Base-by-base conservation (phyloP, 2,113 vertebrate genomes). In the Mesocricetus auratus region DNA sequence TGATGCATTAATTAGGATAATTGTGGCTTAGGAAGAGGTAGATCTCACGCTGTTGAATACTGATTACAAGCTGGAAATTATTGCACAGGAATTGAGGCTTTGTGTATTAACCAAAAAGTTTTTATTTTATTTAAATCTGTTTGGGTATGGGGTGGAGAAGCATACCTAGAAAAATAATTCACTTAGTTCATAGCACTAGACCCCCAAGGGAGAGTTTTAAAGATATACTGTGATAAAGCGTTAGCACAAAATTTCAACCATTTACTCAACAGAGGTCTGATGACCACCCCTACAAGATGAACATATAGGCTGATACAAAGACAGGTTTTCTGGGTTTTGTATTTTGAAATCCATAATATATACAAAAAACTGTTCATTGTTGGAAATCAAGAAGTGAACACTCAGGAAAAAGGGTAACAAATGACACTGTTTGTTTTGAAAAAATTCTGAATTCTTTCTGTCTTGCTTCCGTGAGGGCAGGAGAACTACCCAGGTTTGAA, bases 241-340 rank as follows among this genome's bases (percentile, higher is more conserved):
- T 93, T 96, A 98, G 96, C 97, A 98, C 85, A 97, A 81, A 96
- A 92, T 98, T 98, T 98, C 97, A 98, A 98, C 98, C 89, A 98
- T 89, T 79, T 73, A 7, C 93, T 88, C 88, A 95, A 53, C 33
- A 97, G 96, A 98, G 83, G 66, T 13, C 91, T 95, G 92, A 69
- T 33, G 50, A 19, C 74, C 26, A 33, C 42, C 33, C 42, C 22
- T 7, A 3, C 36, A 79, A 47, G 5, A 64, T 29, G 26, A 29
- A 42, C 22, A 36, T 17, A 69, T 39, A 42, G 29, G 9, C 36
- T 21, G 19, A 26, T 2, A 73, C 73, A 77, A 58, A 82, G 56
- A 60, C n/a, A 60, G 58, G 33, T 22, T 58, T n/a, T 12, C 19
- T 7, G 33, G 19, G 26, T 17, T 42, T 42, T 62, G 11, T 11